These are phyloP conservation scores for Mormoops blainvillei DNA, from an alignment of 2,113 vertebrate genomes.

Conservation along the genomic window DNA sequence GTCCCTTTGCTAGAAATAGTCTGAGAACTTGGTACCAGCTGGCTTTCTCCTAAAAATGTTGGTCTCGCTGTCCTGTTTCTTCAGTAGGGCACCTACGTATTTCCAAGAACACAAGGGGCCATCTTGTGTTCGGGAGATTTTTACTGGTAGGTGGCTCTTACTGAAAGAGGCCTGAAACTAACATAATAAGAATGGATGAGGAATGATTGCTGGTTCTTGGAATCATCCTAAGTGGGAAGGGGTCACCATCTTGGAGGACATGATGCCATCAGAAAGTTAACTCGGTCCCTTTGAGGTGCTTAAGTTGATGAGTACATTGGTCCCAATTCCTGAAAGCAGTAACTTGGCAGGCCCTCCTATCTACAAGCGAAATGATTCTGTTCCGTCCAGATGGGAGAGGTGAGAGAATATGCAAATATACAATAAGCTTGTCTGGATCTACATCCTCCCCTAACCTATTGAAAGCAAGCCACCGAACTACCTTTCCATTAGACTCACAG, in stretches of 20 bases:
- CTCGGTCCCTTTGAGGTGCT: not conserved
- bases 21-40: not conserved
- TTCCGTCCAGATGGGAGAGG: not conserved
- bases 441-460: not conserved
- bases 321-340: not conserved
- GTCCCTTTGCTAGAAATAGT: not conserved
- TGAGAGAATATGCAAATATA: not conserved
- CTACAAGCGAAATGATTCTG: not conserved
- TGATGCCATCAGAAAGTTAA: not conserved
- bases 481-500: not conserved
- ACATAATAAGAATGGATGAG: not conserved
- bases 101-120: not conserved
- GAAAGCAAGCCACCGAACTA: not conserved
- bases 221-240: not conserved
- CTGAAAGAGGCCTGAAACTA: not conserved
- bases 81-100: not conserved
- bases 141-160: not conserved
- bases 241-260: not conserved
- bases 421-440: not conserved
- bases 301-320: not conserved
- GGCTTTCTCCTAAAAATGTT: not conserved
- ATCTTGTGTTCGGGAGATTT: not conserved
- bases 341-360: not conserved
- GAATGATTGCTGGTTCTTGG: not conserved
- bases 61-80: not conserved